A percentile compares a stretch with the other conserved stretches of the same genome.
Evolutionary conservation across 2,797 vertebrate genomes (phyloP).

Genomic region (Pseudotriccus pelzelni): DNA sequence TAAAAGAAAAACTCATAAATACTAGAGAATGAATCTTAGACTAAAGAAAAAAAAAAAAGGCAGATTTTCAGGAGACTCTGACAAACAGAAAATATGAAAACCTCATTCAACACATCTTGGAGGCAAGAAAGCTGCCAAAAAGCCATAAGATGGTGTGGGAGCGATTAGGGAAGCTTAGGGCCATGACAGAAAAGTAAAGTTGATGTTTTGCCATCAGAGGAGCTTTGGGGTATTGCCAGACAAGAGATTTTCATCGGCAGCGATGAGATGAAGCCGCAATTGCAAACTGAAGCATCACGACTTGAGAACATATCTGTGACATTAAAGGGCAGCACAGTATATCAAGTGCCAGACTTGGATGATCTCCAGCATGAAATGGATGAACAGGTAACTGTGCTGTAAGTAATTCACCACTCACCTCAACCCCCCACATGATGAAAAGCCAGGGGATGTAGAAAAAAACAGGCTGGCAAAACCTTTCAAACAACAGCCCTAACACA

Average conservation of each 20-base stretch:
- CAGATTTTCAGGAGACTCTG: background rate
- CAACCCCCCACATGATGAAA: fast-evolving
- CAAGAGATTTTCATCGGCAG: background rate
- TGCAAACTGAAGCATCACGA: background rate
- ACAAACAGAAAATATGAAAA: background rate
- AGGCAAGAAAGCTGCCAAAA: background rate
- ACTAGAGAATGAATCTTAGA: background rate
- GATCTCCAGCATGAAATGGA: background rate
- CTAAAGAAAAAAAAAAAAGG: background rate
- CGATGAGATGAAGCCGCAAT: fast-evolving
- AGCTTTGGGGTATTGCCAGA: background rate
- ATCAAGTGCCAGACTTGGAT: background rate
- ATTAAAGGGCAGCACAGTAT: background rate
- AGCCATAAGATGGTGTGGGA: fast-evolving
- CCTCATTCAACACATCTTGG: background rate
- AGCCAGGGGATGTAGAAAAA: background rate
- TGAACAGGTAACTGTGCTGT: background rate
- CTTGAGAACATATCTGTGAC: fast-evolving
- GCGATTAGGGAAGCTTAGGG: background rate
- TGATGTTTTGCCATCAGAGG: background rate
- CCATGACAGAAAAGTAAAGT: background rate
- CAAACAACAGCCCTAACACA: background rate
- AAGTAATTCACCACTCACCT: background rate
- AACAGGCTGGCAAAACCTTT: background rate
- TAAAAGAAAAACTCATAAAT: background rate